Evolutionary conservation across 2,797 vertebrate genomes (phyloP).

Genomic region (Phaenicophaeus curvirostris): DNA sequence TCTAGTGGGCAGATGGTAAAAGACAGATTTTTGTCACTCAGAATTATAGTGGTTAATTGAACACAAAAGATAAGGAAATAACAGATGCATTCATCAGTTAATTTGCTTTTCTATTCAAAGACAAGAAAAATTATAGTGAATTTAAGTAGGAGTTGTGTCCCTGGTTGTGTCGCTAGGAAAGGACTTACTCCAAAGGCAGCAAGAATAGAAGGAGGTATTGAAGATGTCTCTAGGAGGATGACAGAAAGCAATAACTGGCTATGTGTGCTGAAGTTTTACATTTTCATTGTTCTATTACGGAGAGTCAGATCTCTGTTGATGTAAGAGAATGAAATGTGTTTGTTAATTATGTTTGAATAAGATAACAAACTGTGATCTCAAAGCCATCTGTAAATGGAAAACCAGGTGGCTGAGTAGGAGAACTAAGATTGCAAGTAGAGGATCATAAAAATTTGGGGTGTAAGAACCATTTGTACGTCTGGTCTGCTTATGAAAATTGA

Average conservation of each 20-base stretch:
- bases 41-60: conserved; percentile 42
- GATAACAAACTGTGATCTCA: conserved; percentile 62
- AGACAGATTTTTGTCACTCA: conserved; percentile 37
- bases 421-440: neutral
- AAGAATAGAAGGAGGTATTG: neutral
- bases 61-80: conserved; percentile 51
- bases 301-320: conserved; percentile 46
- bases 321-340: conserved; percentile 40
- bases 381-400: conserved; percentile 61
- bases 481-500: neutral
- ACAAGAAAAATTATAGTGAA: neutral
- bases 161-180: neutral
- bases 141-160: conserved; percentile 37
- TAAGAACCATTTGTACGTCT: neutral
- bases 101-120: conserved; percentile 21
- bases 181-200: neutral
- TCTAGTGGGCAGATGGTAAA: conserved; percentile 57
- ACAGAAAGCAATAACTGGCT: conserved; percentile 21
- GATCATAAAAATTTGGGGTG: conserved; percentile 14
- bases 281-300: neutral
- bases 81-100: conserved; percentile 42
- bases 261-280: neutral
- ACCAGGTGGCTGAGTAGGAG: conserved; percentile 48
- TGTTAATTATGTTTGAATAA: conserved; percentile 61
- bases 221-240: neutral